These are phyloP conservation scores for Gadus chalcogrammus DNA, from an alignment of 2,113 vertebrate species.

Conservation along the genomic window DNA sequence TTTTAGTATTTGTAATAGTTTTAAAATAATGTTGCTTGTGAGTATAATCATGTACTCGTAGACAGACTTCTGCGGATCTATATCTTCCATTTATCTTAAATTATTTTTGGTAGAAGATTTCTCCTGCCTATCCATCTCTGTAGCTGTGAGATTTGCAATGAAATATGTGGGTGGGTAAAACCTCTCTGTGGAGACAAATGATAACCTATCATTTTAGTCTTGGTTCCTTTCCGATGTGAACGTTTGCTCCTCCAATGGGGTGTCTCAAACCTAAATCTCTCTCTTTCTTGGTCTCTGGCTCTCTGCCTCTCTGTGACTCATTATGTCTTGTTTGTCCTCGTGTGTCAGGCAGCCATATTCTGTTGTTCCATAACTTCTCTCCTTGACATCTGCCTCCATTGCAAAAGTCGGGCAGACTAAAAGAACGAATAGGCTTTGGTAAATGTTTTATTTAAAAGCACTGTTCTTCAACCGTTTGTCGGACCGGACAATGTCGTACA, in stretches of 20 bases:
- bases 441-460: neutral
- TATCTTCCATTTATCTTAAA: too few relatives aligned
- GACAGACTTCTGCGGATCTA: too few relatives aligned
- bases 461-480: too few relatives aligned
- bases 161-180: conserved; percentile 63
- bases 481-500: too few relatives aligned
- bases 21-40: too few relatives aligned
- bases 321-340: conserved; percentile 6
- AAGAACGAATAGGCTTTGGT: neutral
- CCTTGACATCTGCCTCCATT: conserved; percentile 15
- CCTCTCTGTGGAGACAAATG: conserved; percentile 51
- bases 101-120: neutral
- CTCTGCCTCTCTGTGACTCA: neutral
- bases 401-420: neutral
- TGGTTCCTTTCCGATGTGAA: conserved; percentile 46
- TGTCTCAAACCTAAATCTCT: conserved; percentile 43
- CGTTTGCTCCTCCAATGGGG: conserved; percentile 46
- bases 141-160: conserved; percentile 61
- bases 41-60: too few relatives aligned
- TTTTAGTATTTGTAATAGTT: too few relatives aligned
- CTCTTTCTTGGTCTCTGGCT: conserved; percentile 40
- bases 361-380: conserved; percentile 26
- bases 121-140: conserved; percentile 38
- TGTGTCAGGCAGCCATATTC: conserved; percentile 1
- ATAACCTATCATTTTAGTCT: conserved; percentile 64